These are phyloP conservation scores for Amblyraja radiata DNA, from an alignment of 2,797 vertebrate genomes.

Conservation along the genomic window DNA sequence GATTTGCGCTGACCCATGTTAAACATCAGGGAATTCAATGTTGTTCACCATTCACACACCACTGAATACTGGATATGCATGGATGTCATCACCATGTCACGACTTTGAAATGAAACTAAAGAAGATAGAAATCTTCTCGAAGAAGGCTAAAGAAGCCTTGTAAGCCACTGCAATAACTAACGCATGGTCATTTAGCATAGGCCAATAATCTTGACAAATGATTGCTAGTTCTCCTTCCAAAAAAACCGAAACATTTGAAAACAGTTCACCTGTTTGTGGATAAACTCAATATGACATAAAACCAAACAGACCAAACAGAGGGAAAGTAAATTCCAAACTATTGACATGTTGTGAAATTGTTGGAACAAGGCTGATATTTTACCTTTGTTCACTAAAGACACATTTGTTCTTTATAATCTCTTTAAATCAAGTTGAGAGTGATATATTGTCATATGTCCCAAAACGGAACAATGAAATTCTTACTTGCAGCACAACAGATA, in stretches of 20 bases:
- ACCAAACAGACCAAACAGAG: neutral
- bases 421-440: too few relatives aligned
- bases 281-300: neutral
- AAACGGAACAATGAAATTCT: too few relatives aligned
- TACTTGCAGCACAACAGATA: too few relatives aligned
- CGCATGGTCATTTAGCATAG: neutral
- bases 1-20: neutral
- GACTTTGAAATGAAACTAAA: neutral
- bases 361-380: neutral
- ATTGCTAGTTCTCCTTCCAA: neutral
- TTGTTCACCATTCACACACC: neutral
- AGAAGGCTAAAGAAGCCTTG: neutral
- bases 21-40: neutral
- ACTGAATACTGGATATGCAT: neutral
- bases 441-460: too few relatives aligned
- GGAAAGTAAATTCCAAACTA: neutral
- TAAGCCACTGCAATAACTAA: neutral
- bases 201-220: neutral
- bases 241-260: neutral
- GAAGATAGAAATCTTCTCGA: neutral
- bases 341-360: neutral
- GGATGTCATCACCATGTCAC: neutral
- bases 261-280: neutral
- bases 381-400: neutral
- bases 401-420: neutral